These are phyloP conservation scores for Sinocyclocheilus rhinocerous DNA, from an alignment of 2,113 vertebrate genomes.

Conservation along the genomic window DNA sequence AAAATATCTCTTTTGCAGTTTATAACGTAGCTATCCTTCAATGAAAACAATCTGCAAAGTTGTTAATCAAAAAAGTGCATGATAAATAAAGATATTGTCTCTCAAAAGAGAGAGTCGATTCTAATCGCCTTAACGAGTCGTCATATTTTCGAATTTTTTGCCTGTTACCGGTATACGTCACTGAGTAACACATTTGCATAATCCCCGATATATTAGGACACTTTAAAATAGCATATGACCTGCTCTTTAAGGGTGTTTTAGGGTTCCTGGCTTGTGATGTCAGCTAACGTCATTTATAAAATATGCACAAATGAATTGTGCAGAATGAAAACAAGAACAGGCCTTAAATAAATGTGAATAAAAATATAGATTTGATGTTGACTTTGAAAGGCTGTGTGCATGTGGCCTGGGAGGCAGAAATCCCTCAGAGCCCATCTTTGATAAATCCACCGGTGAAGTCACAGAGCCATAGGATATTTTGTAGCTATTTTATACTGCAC, in stretches of 20 bases:
- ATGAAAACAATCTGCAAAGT: too few species aligned
- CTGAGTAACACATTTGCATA: too few species aligned
- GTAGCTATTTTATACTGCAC: not conserved
- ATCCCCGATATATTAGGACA: too few species aligned
- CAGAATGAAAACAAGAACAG: not conserved
- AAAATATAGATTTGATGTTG: constrained; percentile 2
- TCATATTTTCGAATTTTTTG: too few species aligned
- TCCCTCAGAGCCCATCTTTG: constrained; percentile 5
- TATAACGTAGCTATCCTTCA: too few species aligned
- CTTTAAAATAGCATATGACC: too few species aligned
- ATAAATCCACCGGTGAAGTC: constrained; percentile 13
- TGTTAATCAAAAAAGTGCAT: too few species aligned
- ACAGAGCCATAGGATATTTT: constrained; percentile 6
- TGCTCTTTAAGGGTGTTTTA: not conserved
- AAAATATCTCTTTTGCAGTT: too few species aligned
- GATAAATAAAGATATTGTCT: too few species aligned
- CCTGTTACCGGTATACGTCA: too few species aligned
- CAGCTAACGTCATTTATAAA: not conserved
- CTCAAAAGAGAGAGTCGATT: too few species aligned
- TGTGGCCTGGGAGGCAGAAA: constrained; percentile 12
- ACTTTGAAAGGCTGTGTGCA: not conserved
- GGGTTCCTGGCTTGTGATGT: not conserved
- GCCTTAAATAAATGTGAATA: not conserved
- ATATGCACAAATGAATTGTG: not conserved
- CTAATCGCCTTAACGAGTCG: too few species aligned